These are phyloP conservation scores for Cirrhinus mrigala DNA, from an alignment of 2,797 vertebrate species.

Conservation along the genomic window DNA sequence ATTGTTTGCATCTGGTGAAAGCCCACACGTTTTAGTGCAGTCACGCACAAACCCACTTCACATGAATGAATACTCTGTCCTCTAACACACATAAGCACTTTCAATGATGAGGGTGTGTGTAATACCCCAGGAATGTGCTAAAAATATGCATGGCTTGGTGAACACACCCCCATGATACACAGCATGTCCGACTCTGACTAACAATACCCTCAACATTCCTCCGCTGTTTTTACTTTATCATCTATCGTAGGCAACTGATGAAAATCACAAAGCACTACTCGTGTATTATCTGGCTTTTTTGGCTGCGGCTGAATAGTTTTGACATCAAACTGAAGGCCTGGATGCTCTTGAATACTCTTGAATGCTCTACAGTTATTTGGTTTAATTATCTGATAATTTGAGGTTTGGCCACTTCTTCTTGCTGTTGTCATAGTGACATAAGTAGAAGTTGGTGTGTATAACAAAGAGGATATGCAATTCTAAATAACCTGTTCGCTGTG, in stretches of 20 bases:
- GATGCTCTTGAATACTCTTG: neutral
- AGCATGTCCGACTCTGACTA: constrained; percentile 54
- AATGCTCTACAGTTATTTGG: neutral
- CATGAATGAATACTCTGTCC: constrained; percentile 48
- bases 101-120: constrained; percentile 48
- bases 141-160: constrained; percentile 51
- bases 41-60: constrained; percentile 49
- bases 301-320: neutral
- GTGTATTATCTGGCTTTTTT: neutral
- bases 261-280: neutral
- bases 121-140: constrained; percentile 60
- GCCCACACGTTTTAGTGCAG: constrained; percentile 37
- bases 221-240: constrained; percentile 15
- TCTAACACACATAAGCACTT: constrained; percentile 49
- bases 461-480: constrained; percentile 19
- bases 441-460: constrained; percentile 35
- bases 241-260: constrained; percentile 24
- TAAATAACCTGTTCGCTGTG: neutral
- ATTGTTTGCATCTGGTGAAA: constrained; percentile 40
- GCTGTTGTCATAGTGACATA: constrained; percentile 61
- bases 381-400: neutral
- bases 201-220: constrained; percentile 34
- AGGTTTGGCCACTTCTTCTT: constrained; percentile 13
- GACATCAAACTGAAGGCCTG: neutral
- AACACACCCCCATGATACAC: constrained; percentile 57